Evolutionary conservation across 2,113 vertebrate species (phyloP).

Genomic region (Anthoscopus minutus): DNA sequence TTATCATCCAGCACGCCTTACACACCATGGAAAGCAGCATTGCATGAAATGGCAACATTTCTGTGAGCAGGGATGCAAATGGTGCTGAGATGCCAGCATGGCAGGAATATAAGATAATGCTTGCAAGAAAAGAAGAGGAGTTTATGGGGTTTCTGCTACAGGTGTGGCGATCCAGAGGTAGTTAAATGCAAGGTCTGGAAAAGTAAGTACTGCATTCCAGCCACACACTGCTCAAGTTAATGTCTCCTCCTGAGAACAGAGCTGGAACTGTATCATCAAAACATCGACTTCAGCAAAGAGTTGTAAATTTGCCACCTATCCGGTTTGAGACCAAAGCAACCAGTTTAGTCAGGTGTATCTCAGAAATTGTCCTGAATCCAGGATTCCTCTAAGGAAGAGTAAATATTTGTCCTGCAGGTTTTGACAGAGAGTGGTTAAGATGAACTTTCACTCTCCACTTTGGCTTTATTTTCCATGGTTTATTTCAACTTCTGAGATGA

Average conservation of each 20-base stretch:
- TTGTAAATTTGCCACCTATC: slow-evolving; percentile 6
- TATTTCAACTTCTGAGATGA: background rate
- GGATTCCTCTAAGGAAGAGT: background rate
- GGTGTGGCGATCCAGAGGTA: background rate
- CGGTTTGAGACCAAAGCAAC: background rate
- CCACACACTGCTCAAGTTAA: background rate
- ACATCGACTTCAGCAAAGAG: background rate
- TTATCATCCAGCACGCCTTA: background rate
- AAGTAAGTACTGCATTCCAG: background rate
- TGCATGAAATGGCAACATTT: background rate
- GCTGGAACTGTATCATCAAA: slow-evolving; percentile 1
- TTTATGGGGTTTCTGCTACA: background rate
- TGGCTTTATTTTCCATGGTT: background rate
- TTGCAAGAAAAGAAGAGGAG: background rate
- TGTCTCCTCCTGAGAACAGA: background rate
- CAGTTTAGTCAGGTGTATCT: slow-evolving; percentile 46
- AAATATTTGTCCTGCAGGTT: slow-evolving; percentile 27
- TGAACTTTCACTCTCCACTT: background rate
- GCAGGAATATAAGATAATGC: background rate
- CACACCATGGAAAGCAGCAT: background rate
- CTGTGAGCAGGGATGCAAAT: background rate
- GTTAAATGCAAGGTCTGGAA: background rate
- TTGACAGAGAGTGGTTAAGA: background rate
- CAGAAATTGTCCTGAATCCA: background rate
- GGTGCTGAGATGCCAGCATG: background rate